These are phyloP conservation scores for Pseudorectes ferrugineus DNA, from an alignment of 2,113 vertebrate genomes.

Conservation along the genomic window DNA sequence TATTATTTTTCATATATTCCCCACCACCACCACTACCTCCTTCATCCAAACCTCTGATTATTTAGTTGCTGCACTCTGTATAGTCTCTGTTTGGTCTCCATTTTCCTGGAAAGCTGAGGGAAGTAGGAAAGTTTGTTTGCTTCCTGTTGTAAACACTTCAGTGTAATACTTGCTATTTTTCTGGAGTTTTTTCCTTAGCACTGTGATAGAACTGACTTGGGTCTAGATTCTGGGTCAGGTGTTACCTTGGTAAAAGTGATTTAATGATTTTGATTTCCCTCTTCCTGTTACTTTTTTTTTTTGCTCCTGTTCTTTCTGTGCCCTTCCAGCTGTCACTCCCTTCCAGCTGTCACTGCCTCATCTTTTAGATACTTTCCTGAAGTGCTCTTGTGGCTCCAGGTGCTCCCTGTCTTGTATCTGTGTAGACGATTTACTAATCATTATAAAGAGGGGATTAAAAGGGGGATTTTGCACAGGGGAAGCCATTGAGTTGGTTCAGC, in stretches of 20 bases:
- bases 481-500: not conserved
- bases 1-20: not conserved
- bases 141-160: not conserved
- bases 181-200: not conserved
- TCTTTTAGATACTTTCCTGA: not conserved
- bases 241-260: not conserved
- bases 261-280: not conserved
- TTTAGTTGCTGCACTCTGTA: accelerated
- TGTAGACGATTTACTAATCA: not conserved
- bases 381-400: not conserved
- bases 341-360: not conserved
- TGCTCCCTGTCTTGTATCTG: not conserved
- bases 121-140: not conserved
- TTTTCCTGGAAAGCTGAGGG: not conserved
- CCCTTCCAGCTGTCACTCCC: not conserved
- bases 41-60: not conserved
- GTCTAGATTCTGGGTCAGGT: not conserved
- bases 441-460: not conserved
- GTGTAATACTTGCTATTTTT: not conserved
- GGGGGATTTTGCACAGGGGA: not conserved
- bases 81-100: accelerated
- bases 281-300: not conserved
- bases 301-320: not conserved
- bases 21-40: accelerated
- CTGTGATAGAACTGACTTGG: not conserved